A percentile compares a stretch with the other conserved stretches of the same genome.
These are phyloP conservation scores for Bhutanitis thaidina DNA, from an alignment of 2,888 invertebrate genomes.

Conservation along the genomic window DNA sequence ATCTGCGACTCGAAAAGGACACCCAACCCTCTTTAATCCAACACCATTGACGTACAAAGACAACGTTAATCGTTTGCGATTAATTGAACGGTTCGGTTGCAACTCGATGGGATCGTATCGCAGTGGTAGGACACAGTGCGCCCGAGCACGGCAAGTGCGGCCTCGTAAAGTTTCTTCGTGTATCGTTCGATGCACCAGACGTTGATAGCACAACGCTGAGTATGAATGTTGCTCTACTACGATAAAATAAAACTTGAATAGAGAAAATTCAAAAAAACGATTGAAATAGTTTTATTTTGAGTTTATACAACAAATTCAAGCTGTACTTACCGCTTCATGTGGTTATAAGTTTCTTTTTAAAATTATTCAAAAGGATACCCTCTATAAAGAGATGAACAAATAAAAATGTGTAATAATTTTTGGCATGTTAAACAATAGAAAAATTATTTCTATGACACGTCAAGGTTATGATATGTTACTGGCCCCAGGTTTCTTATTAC, in stretches of 20 bases:
- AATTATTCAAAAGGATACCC: too few species aligned
- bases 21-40: constrained; percentile 73
- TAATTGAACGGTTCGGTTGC: constrained; percentile 68
- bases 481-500: too few species aligned
- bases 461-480: too few species aligned
- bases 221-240: constrained; percentile 60
- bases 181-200: constrained; percentile 80
- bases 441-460: too few species aligned
- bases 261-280: too few species aligned
- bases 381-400: too few species aligned
- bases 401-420: too few species aligned
- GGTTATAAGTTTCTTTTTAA: too few species aligned
- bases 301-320: too few species aligned
- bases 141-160: constrained; percentile 71
- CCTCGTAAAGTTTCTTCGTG: constrained; percentile 79
- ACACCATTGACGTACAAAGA: constrained; percentile 70
- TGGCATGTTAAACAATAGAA: too few species aligned
- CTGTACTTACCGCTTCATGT: too few species aligned
- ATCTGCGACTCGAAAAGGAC: constrained; percentile 77
- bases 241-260: not conserved
- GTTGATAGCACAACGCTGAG: constrained; percentile 60
- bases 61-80: constrained; percentile 71
- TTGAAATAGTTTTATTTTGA: too few species aligned
- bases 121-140: constrained; percentile 64
- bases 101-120: constrained; percentile 63